Base-by-base conservation (phyloP, 2,797 vertebrate genomes). In the Poeciliopsis infans region DNA sequence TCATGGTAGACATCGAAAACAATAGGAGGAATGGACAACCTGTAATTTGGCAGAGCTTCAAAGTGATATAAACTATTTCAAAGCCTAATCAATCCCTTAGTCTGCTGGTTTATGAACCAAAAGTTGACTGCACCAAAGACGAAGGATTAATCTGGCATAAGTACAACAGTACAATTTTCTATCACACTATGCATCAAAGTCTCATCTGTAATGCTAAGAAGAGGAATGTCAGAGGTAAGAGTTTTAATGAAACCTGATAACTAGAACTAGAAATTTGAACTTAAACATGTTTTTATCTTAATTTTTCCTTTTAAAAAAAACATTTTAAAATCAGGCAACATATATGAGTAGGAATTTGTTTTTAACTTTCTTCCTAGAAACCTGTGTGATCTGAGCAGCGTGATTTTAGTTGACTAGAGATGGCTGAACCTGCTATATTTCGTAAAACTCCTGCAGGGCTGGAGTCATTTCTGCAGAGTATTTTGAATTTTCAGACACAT, bases 401-500 rank as follows among this genome's bases (percentile, higher is more conserved):
- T 51, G 33, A 18, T 69, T 46, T 45, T 16, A n/a, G 25, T 46
- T 16, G 68, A 45, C 68, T 7, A n/a, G 41, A 45, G 5, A 45
- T 45, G 41, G 16, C n/a, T 51, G 39, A 41, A 43, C 45, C 45
- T 49, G 33, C 33, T 76, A 28, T 76, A 5, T 36, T 68, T 25
- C 68, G 70, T 23, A 31, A 46, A 64, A 13, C 47, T 72, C 72
- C 39, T 77, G 57, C 10, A 77, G 75, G 64, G n/a, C 13, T 39
- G 20, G 55, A 76, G 23, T 68, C 53, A 49, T 59, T 18, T 55
- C 12, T 18, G 25, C 64, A 79, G 61, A 49, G 28, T 75, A 57
- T 73, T 77, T 57, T 73, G 47, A 77, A 45, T 73, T 73, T 55
- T 69, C 57, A 73, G 4, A 55, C 36, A 20, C 10, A 73, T 66